Evolutionary conservation across 2,797 vertebrate species (phyloP), one percentile per base, ranked within the genome.

Genomic region (Oreonectes daqikongensis): DNA sequence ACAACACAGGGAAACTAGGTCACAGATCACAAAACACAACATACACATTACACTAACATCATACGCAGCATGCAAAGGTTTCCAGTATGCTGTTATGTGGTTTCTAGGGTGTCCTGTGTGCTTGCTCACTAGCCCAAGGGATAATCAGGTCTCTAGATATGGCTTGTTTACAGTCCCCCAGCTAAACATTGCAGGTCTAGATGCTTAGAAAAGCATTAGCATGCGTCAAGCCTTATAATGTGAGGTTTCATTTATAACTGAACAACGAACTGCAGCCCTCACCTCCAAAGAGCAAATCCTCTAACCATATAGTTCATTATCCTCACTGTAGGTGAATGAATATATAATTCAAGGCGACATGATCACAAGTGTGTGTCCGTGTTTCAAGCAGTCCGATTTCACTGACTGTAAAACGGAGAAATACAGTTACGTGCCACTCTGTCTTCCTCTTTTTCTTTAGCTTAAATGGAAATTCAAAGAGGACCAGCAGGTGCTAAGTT

Each of bases 381-480:
- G 53, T 55, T 22, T 55, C 22, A 12, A 24, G 11, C 22, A 15
- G 4, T 55, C 53, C 14, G 14, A 59, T 59, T 30, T 8, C 26
- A 59, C 55, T n/a, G 30, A 38, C 59, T 38, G 18, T 59, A 35
- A 61, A 61, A 61, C 12, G 14, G 35, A 26, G 53, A 26, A 60
- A 61, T 52, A 14, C 44, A n/a, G 22, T 20, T 52, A 35, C 28
- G 20, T 2, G 24, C 8, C n/a, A 14, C 35, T 17, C 48, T 46
- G 9, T 22, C 7, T 50, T 40, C 4, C 7, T 20, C 14, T 14
- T 64, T 71, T 6, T 57, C 38, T 26, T 17, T 46, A 35, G n/a
- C 15, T 63, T 28, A 69, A 75, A 26, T 48, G 28, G n/a, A 52
- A 24, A 55, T 55, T 74, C 46, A n/a, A 26, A 68, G 44, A 20